Evolutionary conservation across 2,797 vertebrate genomes (phyloP).

Genomic region (Melanotaenia parkinsoni): DNA sequence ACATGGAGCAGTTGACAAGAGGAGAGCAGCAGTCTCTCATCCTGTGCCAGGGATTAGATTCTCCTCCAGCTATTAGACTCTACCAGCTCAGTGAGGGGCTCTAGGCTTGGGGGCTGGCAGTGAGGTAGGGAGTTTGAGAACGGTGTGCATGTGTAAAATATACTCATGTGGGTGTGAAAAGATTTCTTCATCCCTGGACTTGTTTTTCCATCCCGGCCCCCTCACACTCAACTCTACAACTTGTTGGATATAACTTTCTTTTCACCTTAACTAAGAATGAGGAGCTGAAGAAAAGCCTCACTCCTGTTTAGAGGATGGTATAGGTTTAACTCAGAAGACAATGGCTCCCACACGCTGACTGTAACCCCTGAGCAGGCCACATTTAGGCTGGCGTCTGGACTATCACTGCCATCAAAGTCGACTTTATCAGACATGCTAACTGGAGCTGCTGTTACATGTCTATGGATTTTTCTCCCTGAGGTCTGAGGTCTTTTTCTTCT

Average conservation of each 20-base stretch:
- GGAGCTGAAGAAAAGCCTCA: slow-evolving; percentile 15
- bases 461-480: slow-evolving; percentile 81
- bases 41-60: slow-evolving; percentile 85
- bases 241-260: slow-evolving; percentile 9
- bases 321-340: slow-evolving; percentile 77
- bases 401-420: slow-evolving; percentile 86
- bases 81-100: slow-evolving; percentile 77
- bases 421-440: slow-evolving; percentile 81
- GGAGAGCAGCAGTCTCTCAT: slow-evolving; percentile 74
- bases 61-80: slow-evolving; percentile 84
- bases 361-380: slow-evolving; percentile 78
- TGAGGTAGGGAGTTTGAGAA: slow-evolving; percentile 49
- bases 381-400: slow-evolving; percentile 84
- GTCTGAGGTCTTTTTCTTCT: slow-evolving; percentile 69
- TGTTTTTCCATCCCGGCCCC: slow-evolving; percentile 47
- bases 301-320: slow-evolving; percentile 45
- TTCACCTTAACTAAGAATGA: slow-evolving; percentile 52
- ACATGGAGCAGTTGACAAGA: slow-evolving; percentile 58
- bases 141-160: slow-evolving; percentile 24
- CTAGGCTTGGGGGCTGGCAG: slow-evolving; percentile 42
- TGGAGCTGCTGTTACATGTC: slow-evolving; percentile 82
- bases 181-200: slow-evolving; percentile 15
- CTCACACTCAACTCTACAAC: slow-evolving; percentile 12
- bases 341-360: slow-evolving; percentile 77
- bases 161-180: slow-evolving; percentile 33